Conservation (phyloP, 2,888 invertebrate species). For the Xestia c-nigrum region DNA sequence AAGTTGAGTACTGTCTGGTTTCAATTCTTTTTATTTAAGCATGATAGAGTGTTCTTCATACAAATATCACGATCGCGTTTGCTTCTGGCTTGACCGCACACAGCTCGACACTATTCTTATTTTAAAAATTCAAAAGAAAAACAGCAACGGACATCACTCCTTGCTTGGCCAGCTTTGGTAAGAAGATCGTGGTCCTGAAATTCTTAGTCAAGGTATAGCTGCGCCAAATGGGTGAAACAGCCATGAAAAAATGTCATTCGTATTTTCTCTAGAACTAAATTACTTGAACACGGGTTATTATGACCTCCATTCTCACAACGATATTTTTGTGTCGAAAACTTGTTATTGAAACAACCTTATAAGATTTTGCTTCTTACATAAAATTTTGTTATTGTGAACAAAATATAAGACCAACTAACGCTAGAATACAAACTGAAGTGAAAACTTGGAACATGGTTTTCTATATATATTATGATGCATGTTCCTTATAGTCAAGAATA, state of each 20-base stretch:
- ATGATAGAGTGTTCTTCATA: background rate
- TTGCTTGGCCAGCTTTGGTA: background rate
- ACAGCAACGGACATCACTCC: background rate
- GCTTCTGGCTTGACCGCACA: background rate
- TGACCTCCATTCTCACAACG: background rate
- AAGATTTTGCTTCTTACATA: slow-evolving; percentile 17
- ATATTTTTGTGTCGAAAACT: slow-evolving; percentile 20
- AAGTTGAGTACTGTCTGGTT: background rate
- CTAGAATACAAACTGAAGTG: slow-evolving; percentile 26
- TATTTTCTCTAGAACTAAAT: background rate
- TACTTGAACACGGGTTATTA: background rate
- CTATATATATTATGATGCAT: slow-evolving; percentile 47
- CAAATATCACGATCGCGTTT: background rate
- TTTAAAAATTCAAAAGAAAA: background rate
- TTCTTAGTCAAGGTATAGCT: background rate
- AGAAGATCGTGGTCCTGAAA: background rate
- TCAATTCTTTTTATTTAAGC: background rate
- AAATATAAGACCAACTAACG: slow-evolving; percentile 29
- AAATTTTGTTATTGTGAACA: slow-evolving; percentile 22
- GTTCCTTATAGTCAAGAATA: slow-evolving; percentile 40
- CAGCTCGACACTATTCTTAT: background rate
- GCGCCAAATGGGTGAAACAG: background rate
- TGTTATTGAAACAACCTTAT: slow-evolving; percentile 13
- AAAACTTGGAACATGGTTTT: slow-evolving; percentile 54
- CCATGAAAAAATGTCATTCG: background rate